Evolutionary conservation across 2,113 vertebrate species (phyloP), one percentile per base, ranked within the genome.

Genomic region (Melanerpes aurifrons): DNA sequence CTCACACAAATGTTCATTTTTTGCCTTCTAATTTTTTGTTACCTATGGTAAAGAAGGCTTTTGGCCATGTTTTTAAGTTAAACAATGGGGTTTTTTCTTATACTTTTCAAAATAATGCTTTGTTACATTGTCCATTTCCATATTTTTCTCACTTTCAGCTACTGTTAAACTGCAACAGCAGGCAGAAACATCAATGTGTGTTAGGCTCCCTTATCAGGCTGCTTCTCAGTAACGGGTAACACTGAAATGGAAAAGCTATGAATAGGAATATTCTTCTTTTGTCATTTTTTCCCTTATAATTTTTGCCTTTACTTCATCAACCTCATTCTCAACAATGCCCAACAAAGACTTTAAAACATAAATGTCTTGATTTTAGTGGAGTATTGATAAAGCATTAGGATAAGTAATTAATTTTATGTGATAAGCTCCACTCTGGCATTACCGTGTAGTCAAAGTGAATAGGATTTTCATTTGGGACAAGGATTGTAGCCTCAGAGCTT

Each of bases 401-500:
- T 47, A 76, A 82, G 19, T 20, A 45, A 80, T 91, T 58, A 48
- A 20, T 74, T 92, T 48, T 22, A 9, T 8, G 7, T 6, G 15
- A 35, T 24, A 62, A 28, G n/a, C 66, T 71, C 11, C 62, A 37
- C 40, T 83, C 31, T n/a, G 57, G 28, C 40, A 13, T 43, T 50
- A 7, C 11, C 37, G 28, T 17, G 28, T 9, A 17, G 25, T 9
- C 0, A 0, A 37, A 83, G 43, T 4, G 6, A 82, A 15, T 18
- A 62, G 21, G 56, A 81, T 88, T 74, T 90, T 81, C 62, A 68
- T 11, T 28, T 25, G 66, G 50, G 40, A 43, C 12, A 58, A 57
- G 56, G 62, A 43, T 2, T 40, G 69, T 3, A 77, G 68, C 69
- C 72, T 71, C 43, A 48, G 53, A 88, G 57, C 17, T 53, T 59